Evolutionary conservation across 2,888 invertebrate species (phyloP).

Genomic region (Hemicrepidius hirtus): DNA sequence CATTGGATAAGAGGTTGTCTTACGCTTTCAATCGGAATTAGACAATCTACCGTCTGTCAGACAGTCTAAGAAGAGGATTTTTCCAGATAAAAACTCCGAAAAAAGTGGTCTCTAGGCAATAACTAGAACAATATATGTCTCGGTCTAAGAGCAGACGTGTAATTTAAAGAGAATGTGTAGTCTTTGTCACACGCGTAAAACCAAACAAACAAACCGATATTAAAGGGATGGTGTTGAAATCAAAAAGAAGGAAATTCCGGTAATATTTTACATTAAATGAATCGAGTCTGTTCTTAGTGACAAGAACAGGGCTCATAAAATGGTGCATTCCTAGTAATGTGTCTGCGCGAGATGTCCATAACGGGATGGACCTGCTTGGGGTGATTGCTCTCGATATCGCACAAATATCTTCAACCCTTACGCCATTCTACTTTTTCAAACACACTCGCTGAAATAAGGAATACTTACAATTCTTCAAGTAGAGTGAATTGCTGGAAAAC

Average conservation of each 20-base stretch:
- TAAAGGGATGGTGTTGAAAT: conserved; percentile 43
- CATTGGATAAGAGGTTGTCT: conserved; percentile 2
- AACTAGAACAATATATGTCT: conserved; percentile 40
- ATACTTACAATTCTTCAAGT: conserved; percentile 84
- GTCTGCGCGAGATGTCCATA: conserved; percentile 62
- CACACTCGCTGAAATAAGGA: conserved; percentile 41
- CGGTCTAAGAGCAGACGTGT: conserved; percentile 20
- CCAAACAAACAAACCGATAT: conserved; percentile 40
- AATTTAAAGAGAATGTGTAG: conserved; percentile 30
- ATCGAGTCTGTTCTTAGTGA: conserved; percentile 52
- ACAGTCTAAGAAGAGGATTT: conserved; percentile 10
- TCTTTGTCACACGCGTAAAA: conserved; percentile 40
- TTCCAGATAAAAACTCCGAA: conserved; percentile 11
- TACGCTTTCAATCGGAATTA: conserved; percentile 26
- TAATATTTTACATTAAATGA: conserved; percentile 50
- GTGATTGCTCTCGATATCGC: conserved; percentile 51
- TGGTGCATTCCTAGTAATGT: conserved; percentile 62
- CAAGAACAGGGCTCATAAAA: conserved; percentile 58
- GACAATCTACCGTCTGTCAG: conserved; percentile 12
- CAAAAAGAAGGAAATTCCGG: conserved; percentile 41
- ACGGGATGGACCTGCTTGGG: conserved; percentile 55
- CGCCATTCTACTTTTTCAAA: conserved; percentile 44
- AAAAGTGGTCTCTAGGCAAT: conserved; percentile 32
- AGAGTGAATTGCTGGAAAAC: conserved; percentile 80
- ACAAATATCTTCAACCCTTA: conserved; percentile 42